phyloP scores from a whole-genome alignment of 2,888 invertebrate genomes.

The Agriopis leucophaearia region DNA sequence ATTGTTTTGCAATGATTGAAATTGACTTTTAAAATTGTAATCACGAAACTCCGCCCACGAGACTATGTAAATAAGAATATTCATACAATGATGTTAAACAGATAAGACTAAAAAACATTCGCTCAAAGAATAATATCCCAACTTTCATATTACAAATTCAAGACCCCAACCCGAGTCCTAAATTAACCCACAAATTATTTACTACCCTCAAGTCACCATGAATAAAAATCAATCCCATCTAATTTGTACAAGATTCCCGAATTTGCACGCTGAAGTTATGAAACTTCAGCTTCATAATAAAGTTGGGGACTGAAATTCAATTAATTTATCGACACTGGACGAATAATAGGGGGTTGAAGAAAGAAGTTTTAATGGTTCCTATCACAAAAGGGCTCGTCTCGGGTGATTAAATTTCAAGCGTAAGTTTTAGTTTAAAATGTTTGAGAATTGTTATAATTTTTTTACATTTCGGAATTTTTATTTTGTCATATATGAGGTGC shows the following conservation, averaged over 20 bases:
- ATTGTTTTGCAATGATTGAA: too few species aligned
- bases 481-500: neutral
- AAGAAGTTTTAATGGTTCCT: conserved; percentile 61
- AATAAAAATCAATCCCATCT: conserved; percentile 52
- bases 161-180: neutral
- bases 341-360: conserved; percentile 65
- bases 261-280: conserved; percentile 47
- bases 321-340: conserved; percentile 70
- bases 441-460: conserved; percentile 36
- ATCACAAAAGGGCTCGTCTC: conserved; percentile 45
- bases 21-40: too few species aligned
- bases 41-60: too few species aligned
- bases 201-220: conserved; percentile 23
- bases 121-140: neutral
- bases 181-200: conserved; percentile 21
- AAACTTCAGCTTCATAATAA: conserved; percentile 63
- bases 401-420: conserved; percentile 48
- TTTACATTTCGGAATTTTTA: neutral
- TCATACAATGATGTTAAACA: too few species aligned
- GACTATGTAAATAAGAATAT: too few species aligned
- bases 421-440: conserved; percentile 36
- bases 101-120: neutral
- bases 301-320: conserved; percentile 66
- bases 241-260: conserved; percentile 55
- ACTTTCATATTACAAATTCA: conserved; percentile 6